Evolutionary conservation across 2,797 vertebrate genomes (phyloP).

Genomic region (Neosilurus mollespiculum): DNA sequence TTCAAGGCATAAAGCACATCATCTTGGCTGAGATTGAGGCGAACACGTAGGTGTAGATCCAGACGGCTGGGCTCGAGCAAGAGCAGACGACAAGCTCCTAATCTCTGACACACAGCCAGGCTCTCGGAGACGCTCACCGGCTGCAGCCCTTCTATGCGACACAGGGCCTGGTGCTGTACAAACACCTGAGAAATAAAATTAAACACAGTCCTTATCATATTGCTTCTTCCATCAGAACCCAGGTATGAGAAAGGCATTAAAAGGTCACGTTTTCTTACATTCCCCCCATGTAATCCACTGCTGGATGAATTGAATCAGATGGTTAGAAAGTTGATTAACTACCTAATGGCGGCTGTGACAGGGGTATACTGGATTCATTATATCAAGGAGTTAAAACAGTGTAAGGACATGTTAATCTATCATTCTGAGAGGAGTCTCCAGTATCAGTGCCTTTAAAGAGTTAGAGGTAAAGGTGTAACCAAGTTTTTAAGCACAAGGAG

Average conservation of each 20-base stretch:
- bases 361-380: not conserved
- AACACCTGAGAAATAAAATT: slow-evolving; percentile 74
- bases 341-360: not conserved
- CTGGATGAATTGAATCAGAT: not conserved
- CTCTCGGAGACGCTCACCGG: slow-evolving; percentile 80
- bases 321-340: not conserved
- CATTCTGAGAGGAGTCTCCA: not conserved
- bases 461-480: not conserved
- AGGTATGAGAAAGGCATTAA: not conserved
- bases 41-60: slow-evolving; percentile 82
- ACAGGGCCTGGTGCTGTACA: slow-evolving; percentile 84
- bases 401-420: not conserved
- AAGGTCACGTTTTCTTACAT: not conserved
- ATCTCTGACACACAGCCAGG: slow-evolving; percentile 79
- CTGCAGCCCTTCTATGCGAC: slow-evolving; percentile 85
- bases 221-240: not conserved
- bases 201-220: not conserved
- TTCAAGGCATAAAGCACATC: slow-evolving; percentile 87
- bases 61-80: slow-evolving; percentile 83
- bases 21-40: slow-evolving; percentile 90
- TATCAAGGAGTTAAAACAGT: not conserved
- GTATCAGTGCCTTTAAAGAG: not conserved
- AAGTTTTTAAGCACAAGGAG: not conserved
- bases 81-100: slow-evolving; percentile 85
- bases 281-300: no score